These are phyloP conservation scores for Porites lobata DNA, from an alignment of 92 coral and sea anemone species.

Conservation along the genomic window DNA sequence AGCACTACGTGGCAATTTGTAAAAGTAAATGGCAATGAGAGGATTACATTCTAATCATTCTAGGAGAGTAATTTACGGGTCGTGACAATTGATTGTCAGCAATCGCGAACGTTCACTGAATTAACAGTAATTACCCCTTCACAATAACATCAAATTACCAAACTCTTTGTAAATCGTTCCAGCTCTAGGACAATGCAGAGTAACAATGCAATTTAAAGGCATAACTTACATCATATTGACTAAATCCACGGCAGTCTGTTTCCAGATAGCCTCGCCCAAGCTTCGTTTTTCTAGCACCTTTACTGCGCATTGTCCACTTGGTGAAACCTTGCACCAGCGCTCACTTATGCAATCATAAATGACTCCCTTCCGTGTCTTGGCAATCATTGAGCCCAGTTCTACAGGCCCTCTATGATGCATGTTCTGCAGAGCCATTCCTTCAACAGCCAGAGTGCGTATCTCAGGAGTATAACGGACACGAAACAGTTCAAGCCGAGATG, in stretches of 20 bases:
- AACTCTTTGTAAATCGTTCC: too few relatives aligned
- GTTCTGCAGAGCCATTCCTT: slow-evolving; percentile 58
- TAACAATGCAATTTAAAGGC: neutral
- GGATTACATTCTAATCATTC: too few relatives aligned
- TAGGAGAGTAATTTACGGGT: too few relatives aligned
- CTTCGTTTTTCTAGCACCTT: slow-evolving; percentile 42
- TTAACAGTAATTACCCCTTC: too few relatives aligned
- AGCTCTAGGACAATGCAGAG: neutral
- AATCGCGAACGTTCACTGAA: too few relatives aligned
- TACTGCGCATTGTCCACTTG: slow-evolving; percentile 51
- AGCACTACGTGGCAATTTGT: too few relatives aligned
- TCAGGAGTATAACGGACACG: slow-evolving; percentile 59
- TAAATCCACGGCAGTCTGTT: slow-evolving; percentile 69
- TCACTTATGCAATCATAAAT: slow-evolving; percentile 58
- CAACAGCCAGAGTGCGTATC: slow-evolving; percentile 67
- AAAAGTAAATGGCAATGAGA: too few relatives aligned
- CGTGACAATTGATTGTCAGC: too few relatives aligned
- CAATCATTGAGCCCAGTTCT: slow-evolving; percentile 34
- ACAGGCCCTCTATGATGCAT: slow-evolving; percentile 60
- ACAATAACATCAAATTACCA: too few relatives aligned
- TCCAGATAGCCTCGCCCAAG: slow-evolving; percentile 58
- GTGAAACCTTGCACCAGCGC: slow-evolving; percentile 38
- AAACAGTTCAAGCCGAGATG: slow-evolving; percentile 16
- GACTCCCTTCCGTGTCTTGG: slow-evolving; percentile 40
- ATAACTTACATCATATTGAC: slow-evolving; percentile 63